Evolutionary conservation across 2,888 invertebrate species (phyloP).

Genomic region (Blera fallax): DNA sequence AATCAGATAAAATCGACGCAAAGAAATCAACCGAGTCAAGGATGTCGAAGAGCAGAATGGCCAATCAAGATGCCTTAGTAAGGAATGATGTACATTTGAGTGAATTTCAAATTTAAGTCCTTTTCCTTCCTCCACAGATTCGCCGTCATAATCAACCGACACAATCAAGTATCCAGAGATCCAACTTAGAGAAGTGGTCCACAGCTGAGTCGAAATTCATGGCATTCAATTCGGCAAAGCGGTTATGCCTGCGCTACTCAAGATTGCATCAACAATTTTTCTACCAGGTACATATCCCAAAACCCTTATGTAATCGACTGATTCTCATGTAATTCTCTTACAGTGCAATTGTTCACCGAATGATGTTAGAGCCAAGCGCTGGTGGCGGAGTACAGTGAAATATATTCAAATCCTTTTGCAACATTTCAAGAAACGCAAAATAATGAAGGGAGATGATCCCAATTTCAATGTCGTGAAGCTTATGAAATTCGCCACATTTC

Average conservation of each 20-base stretch:
- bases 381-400: slow-evolving; percentile 73
- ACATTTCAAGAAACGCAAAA: slow-evolving; percentile 1
- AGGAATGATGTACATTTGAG: background rate
- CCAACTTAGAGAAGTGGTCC: slow-evolving; percentile 74
- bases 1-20: slow-evolving; percentile 80
- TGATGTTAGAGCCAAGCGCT: slow-evolving; percentile 61
- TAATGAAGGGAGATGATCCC: background rate
- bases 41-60: slow-evolving; percentile 55
- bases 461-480: slow-evolving; percentile 27
- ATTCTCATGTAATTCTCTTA: background rate
- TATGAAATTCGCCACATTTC: slow-evolving; percentile 34
- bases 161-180: slow-evolving; percentile 78
- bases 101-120: background rate
- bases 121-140: slow-evolving; percentile 66
- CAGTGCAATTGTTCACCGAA: slow-evolving; percentile 31
- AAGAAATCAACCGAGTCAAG: slow-evolving; percentile 29
- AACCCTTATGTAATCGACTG: background rate
- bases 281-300: slow-evolving; percentile 33
- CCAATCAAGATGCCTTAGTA: slow-evolving; percentile 70
- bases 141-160: slow-evolving; percentile 76
- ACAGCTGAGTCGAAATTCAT: slow-evolving; percentile 23
- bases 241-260: slow-evolving; percentile 43
- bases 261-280: slow-evolving; percentile 19
- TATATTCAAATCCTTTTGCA: slow-evolving; percentile 62
- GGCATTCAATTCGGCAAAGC: slow-evolving; percentile 27